These are phyloP conservation scores for Poeciliopsis turneri DNA, from an alignment of 2,797 vertebrate genomes.

Conservation along the genomic window DNA sequence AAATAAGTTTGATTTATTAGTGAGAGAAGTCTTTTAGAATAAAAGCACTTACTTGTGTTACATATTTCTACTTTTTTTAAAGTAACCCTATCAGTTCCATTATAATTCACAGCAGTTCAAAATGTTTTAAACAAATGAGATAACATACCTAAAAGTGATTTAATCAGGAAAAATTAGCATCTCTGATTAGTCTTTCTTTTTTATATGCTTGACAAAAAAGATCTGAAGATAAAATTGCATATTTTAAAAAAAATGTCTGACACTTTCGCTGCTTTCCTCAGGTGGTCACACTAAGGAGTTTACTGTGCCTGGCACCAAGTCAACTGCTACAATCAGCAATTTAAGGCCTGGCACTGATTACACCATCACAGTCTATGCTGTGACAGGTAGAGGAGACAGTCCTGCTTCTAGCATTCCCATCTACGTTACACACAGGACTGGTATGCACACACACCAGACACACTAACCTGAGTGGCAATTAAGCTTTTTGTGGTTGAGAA, in stretches of 20 bases:
- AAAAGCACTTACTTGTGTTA: not conserved
- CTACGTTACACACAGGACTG: slow-evolving; percentile 90
- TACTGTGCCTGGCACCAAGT: slow-evolving; percentile 90
- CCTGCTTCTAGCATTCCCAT: slow-evolving; percentile 95
- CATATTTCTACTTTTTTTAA: not conserved
- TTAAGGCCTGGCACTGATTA: slow-evolving; percentile 92
- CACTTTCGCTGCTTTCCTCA: slow-evolving; percentile 45
- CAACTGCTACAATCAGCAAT: slow-evolving; percentile 86
- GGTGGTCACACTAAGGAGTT: slow-evolving; percentile 90
- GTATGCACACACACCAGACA: slow-evolving; percentile 64
- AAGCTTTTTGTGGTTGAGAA: not conserved
- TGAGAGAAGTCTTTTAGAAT: not conserved
- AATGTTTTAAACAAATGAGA: not conserved
- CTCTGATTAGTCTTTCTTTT: not conserved
- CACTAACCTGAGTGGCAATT: not conserved
- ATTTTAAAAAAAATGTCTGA: not conserved
- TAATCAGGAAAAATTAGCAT: not conserved
- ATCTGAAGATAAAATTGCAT: not conserved
- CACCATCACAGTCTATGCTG: slow-evolving; percentile 92
- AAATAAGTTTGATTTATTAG: not conserved
- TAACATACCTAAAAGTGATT: not conserved
- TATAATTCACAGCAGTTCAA: not conserved
- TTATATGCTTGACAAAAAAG: not conserved
- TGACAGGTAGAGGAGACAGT: slow-evolving; percentile 96
- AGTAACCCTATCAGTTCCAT: not conserved